Evolutionary conservation across 2,888 invertebrate genomes (phyloP).

Genomic region (Noctuana brunneofusca): DNA sequence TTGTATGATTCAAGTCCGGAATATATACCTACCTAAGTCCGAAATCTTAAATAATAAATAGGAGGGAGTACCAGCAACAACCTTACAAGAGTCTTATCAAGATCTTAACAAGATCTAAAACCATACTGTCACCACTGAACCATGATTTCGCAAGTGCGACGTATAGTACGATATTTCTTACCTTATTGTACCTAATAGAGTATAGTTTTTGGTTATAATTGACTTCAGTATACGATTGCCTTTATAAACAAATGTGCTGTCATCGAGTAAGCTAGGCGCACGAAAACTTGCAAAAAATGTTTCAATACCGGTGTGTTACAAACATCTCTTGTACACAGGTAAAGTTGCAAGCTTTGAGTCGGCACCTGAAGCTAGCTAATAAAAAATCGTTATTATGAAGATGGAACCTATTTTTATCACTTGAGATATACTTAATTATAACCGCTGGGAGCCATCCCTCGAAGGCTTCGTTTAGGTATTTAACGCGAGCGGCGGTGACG

Average conservation of each 20-base stretch:
- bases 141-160: too few species aligned
- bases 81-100: too few species aligned
- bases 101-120: too few species aligned
- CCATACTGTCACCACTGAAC: too few species aligned
- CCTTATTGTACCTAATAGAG: too few species aligned
- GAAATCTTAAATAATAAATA: too few species aligned
- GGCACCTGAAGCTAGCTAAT: conserved; percentile 9
- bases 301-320: conserved; percentile 21
- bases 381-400: conserved; percentile 19
- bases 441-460: conserved; percentile 18
- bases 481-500: conserved; percentile 3
- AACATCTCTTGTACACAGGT: conserved; percentile 1
- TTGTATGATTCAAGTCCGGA: too few species aligned
- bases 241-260: conserved; percentile 26
- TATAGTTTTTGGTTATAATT: neutral
- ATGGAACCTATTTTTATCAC: conserved; percentile 26
- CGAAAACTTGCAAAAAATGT: conserved; percentile 26
- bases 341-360: neutral
- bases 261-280: conserved; percentile 9
- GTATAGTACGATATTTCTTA: too few species aligned
- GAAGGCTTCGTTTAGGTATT: conserved; percentile 14
- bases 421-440: conserved; percentile 24
- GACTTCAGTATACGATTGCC: neutral
- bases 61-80: too few species aligned
- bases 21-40: too few species aligned